Evolutionary conservation across 2,888 invertebrate genomes (phyloP), one percentile per base, ranked within the genome.

Genomic region (Elmis aenea): DNA sequence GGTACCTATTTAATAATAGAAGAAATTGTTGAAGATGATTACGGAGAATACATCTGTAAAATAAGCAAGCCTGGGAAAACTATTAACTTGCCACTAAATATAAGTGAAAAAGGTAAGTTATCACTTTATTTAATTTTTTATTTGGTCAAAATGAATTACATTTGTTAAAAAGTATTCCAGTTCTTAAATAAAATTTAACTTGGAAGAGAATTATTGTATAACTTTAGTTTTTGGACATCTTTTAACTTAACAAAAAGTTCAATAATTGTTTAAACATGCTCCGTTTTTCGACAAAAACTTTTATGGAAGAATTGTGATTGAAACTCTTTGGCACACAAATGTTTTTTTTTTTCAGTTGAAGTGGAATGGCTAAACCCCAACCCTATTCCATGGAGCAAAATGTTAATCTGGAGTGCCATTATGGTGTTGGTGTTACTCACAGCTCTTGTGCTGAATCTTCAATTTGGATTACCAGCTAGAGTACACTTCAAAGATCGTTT

Each of bases 21-120:
- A 26, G 69, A 72, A 14, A 73, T 83, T 27, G 66, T 71, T 23
- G 65, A 70, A 13, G 76, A 76, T 46, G 83, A 85, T 69, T 83
- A 80, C 62, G 84, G 84, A 25, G 74, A 75, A 32, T 86, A 85
- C 60, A 74, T 75, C 46, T 86, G 85, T 64, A 73, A 75, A 33
- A 77, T 84, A 42, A 82, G 77, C 66, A 84, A 74, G 64, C 77
- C 77, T 46, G 75, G 75, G 49, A 70, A 70, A 45, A 70, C 70
- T 33, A 71, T 72, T 6, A 64, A 68, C 42, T 68, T 67, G 53
- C 66, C 64, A 50, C 75, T 79, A 50, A 69, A 68, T 26, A 64
- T 79, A 3, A 70, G 69, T 47, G 74, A 77, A 56, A 72, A 65
- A 65, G 65, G 79, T 79, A 55, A 68, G 68, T 67, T 12, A 16